phyloP scores from a whole-genome alignment of 2,888 invertebrate genomes.

The Brachyopa scutellaris region DNA sequence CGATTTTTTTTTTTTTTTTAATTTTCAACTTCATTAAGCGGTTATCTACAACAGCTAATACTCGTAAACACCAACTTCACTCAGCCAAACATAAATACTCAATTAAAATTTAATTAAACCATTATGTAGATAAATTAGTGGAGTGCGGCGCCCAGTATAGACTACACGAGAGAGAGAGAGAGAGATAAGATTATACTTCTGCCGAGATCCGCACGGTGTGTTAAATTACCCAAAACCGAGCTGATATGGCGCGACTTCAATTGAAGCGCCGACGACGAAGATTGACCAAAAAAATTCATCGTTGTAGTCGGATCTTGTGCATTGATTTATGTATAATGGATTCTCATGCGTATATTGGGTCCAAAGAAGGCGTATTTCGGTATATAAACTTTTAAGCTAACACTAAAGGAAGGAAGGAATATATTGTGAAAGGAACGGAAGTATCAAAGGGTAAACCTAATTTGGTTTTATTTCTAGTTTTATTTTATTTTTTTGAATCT shows the following conservation, averaged over 20 bases:
- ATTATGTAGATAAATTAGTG: slow-evolving; percentile 42
- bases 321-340: slow-evolving; percentile 8
- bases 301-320: background rate
- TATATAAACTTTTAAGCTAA: no score
- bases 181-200: slow-evolving; percentile 18
- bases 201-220: background rate
- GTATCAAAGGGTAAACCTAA: background rate
- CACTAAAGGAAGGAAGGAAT: no score
- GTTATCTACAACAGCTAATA: background rate
- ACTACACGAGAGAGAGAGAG: background rate
- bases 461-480: background rate
- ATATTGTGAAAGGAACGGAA: background rate
- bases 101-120: slow-evolving; percentile 49
- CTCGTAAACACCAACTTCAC: background rate
- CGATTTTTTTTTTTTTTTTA: no score
- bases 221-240: slow-evolving; percentile 37
- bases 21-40: no score
- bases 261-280: background rate
- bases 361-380: background rate
- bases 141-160: slow-evolving; percentile 27
- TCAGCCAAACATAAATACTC: slow-evolving; percentile 6
- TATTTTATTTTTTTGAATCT: background rate
- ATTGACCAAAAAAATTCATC: slow-evolving; percentile 10
- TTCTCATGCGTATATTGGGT: background rate
- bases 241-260: slow-evolving; percentile 8